Evolutionary conservation across 2,888 invertebrate genomes (phyloP).

Genomic region (Lordiphosa andalusiaca): DNA sequence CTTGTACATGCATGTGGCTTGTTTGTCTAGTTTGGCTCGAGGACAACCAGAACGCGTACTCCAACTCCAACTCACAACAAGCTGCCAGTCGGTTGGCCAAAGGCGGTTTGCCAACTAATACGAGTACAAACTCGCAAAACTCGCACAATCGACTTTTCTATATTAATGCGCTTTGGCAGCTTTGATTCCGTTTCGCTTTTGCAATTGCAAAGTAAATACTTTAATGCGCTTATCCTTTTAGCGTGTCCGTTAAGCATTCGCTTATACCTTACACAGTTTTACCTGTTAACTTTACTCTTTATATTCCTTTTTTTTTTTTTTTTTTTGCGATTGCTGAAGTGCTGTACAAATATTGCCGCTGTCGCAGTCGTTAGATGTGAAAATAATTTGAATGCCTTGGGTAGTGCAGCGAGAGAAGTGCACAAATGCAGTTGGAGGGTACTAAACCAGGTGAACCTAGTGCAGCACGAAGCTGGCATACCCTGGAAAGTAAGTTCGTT

Average conservation of each 20-base stretch:
- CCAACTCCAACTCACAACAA: constrained; percentile 5
- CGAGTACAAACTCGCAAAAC: not conserved
- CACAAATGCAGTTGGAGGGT: not conserved
- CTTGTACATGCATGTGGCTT: constrained; percentile 52
- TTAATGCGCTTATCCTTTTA: constrained; percentile 74
- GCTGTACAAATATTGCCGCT: constrained; percentile 61
- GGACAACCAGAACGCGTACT: constrained; percentile 4
- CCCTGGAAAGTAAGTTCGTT: no score
- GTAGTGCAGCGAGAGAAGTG: constrained; percentile 11
- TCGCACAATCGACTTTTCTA: constrained; percentile 8
- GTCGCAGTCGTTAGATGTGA: constrained; percentile 50
- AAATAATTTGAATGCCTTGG: constrained; percentile 64
- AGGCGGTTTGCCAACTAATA: constrained; percentile 15
- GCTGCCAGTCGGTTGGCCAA: constrained; percentile 17
- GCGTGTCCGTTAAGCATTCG: constrained; percentile 54
- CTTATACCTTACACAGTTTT: constrained; percentile 21
- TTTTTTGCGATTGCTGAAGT: constrained; percentile 42
- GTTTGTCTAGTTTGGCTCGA: constrained; percentile 44
- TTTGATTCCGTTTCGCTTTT: constrained; percentile 43
- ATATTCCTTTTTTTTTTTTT: constrained; percentile 8
- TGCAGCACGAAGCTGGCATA: no score
- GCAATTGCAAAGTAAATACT: constrained; percentile 62
- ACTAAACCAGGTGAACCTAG: not conserved
- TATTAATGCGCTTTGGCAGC: constrained; percentile 28
- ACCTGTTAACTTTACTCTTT: constrained; percentile 1